phyloP scores from a whole-genome alignment of 2,797 vertebrate species.

The Salmo trutta region DNA sequence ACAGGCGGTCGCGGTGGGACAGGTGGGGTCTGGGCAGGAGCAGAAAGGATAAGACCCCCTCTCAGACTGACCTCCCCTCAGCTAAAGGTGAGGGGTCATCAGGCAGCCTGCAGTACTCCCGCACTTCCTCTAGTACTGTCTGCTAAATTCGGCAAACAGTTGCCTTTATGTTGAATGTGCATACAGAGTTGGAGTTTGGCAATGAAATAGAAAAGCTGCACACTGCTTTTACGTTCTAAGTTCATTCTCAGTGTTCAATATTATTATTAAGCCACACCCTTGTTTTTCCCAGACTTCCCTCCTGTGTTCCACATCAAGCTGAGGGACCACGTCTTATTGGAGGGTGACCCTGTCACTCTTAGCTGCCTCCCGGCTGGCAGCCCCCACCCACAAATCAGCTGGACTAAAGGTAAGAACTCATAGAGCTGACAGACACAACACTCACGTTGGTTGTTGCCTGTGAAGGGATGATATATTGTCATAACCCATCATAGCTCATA shows the following conservation, averaged over 20 bases:
- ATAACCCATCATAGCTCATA: background rate
- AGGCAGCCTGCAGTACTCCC: constrained; percentile 66
- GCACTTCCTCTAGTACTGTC: constrained; percentile 80
- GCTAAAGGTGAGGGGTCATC: constrained; percentile 71
- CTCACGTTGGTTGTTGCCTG: background rate
- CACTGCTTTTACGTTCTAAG: background rate
- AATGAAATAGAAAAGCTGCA: background rate
- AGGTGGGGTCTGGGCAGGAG: constrained; percentile 85
- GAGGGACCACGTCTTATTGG: constrained; percentile 90
- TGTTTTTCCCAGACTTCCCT: constrained; percentile 80
- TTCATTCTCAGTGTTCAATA: background rate
- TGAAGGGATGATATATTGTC: background rate
- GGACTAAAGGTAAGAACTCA: constrained; percentile 86
- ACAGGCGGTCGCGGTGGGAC: constrained; percentile 84
- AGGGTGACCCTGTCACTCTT: constrained; percentile 88
- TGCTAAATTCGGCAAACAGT: background rate
- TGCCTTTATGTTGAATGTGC: background rate
- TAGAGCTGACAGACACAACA: background rate
- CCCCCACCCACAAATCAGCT: constrained; percentile 85
- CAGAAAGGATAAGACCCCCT: constrained; percentile 84
- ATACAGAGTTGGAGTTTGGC: background rate
- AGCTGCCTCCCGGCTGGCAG: constrained; percentile 92
- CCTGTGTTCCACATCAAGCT: constrained; percentile 96
- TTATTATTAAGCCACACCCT: background rate
- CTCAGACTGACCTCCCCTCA: constrained; percentile 80